Base-by-base conservation (phyloP, 1,140 invertebrate species). In the Cylas formicarius region DNA sequence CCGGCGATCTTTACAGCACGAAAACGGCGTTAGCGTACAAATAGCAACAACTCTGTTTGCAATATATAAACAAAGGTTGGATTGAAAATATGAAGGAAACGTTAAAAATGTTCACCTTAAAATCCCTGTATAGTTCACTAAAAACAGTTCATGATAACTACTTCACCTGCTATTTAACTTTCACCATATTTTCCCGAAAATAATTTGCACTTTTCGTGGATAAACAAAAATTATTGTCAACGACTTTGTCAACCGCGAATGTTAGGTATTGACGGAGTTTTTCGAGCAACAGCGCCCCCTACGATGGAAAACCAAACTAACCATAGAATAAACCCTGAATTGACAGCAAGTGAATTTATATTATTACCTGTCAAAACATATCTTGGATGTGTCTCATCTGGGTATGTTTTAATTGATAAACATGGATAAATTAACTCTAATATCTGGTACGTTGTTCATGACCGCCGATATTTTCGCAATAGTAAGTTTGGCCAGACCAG, bases 401-500 rank as follows among this genome's bases (percentile, higher is more conserved):
- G n/a, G n/a, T n/a, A n/a, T n/a, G n/a, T n/a, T 42, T 42, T 42
- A 37, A 27, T 17, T 28, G 28, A 20, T 24, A 54, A 72, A 60
- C 58, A 92, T 95, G 90, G 90, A 95, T 72, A 91, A 90, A 70
- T 70, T 95, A 55, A 93, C 89, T 8, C 71, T 91, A 48, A 92
- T 94, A 56, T 94, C 91, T 9, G 88, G 88, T 3, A 86, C 88
- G 13, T 67, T 96, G 26, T 97, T 96, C 67, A 75, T 93, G 63
- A 80, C 87, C 20, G 91, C 91, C 23, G 90, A 95, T 75, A 75
- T 94, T 27, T 94, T 94, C 75, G 91, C 91, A 16, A 86, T 95
- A 47, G 79, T 91, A 1, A 93, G 90, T 68, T 73, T 97, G 50
- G 84, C 89, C 4, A 85, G 94, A 78, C 90, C 92, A 24, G 89